A percentile compares a stretch with the other conserved stretches of the same genome.
phyloP scores from a whole-genome alignment of 1,140 invertebrate genomes.

The Drosophila kanapiae region DNA sequence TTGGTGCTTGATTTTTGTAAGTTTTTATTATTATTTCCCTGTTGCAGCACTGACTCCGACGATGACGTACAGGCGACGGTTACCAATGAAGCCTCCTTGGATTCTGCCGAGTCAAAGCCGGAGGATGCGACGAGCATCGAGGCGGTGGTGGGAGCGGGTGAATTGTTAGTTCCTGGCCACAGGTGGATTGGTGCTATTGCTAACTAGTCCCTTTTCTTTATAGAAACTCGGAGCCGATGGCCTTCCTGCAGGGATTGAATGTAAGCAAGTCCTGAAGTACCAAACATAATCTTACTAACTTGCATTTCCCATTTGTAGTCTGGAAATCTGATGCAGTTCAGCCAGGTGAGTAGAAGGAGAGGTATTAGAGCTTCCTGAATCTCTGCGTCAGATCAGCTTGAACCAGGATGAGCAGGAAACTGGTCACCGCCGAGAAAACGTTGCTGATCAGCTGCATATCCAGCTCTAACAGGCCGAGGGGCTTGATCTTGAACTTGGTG shows the following conservation, averaged over 20 bases:
- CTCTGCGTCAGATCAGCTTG: constrained; percentile 66
- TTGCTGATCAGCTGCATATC: constrained; percentile 59
- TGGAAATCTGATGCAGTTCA: constrained; percentile 79
- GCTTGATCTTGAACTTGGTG: constrained; percentile 66
- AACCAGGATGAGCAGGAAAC: constrained; percentile 60
- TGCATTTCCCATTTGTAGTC: constrained; percentile 58
- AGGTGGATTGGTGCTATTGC: constrained; percentile 20
- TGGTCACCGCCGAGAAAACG: constrained; percentile 56
- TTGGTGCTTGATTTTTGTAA: neutral
- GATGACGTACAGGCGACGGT: constrained; percentile 24
- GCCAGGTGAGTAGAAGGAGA: constrained; percentile 62
- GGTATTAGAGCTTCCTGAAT: constrained; percentile 28
- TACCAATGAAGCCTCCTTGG: constrained; percentile 33
- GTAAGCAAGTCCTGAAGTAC: constrained; percentile 46
- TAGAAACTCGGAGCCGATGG: constrained; percentile 64
- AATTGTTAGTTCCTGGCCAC: constrained; percentile 26
- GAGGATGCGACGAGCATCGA: constrained; percentile 41
- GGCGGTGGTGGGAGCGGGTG: constrained; percentile 27
- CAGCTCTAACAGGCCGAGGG: constrained; percentile 66
- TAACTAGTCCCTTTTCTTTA: neutral
- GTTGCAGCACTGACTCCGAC: constrained; percentile 20
- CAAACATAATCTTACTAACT: neutral
- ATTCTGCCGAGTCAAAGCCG: constrained; percentile 21
- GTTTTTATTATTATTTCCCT: neutral
- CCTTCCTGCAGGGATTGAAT: constrained; percentile 74